These are phyloP conservation scores for Himantopus leucocephalus DNA, from an alignment of 2,113 vertebrate genomes.

Conservation along the genomic window DNA sequence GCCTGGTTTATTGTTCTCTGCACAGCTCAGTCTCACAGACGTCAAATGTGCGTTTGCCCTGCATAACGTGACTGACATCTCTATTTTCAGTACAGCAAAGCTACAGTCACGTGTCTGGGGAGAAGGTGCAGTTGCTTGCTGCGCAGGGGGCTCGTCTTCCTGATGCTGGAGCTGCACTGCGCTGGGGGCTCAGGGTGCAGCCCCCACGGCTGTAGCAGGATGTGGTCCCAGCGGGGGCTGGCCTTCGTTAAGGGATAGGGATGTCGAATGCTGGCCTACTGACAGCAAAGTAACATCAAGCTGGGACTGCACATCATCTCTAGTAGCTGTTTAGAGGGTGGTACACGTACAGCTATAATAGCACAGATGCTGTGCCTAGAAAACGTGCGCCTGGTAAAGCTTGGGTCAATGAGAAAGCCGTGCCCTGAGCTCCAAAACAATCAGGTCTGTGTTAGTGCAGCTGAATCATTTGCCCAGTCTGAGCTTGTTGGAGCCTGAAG, in stretches of 20 bases:
- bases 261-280: not conserved
- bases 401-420: not conserved
- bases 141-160: accelerated
- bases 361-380: not conserved
- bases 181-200: not conserved
- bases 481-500: not conserved
- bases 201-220: not conserved
- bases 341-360: accelerated
- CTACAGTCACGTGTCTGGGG: not conserved
- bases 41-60: not conserved
- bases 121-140: not conserved
- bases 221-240: not conserved
- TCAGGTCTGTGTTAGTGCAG: not conserved
- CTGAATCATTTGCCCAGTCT: not conserved
- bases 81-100: constrained; percentile 35
- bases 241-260: not conserved
- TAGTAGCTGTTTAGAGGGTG: not conserved
- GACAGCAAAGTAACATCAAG: not conserved
- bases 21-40: not conserved
- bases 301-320: not conserved
- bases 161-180: accelerated
- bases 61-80: not conserved
- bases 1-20: not conserved
- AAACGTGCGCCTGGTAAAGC: not conserved
- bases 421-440: not conserved